Evolutionary conservation across 2,888 invertebrate species (phyloP).

Genomic region (Athetis lepigone): DNA sequence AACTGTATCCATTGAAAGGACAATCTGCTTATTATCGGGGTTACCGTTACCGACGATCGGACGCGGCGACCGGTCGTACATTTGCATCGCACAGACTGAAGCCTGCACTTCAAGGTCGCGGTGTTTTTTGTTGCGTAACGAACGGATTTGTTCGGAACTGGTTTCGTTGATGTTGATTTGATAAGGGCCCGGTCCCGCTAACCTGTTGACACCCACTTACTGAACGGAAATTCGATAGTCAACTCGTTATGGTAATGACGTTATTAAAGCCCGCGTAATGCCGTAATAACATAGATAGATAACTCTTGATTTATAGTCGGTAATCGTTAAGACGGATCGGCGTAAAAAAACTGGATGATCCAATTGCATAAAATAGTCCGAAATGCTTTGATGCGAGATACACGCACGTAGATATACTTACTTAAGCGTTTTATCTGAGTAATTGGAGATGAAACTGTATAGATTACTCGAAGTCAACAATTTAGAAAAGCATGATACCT

Average conservation of each 20-base stretch:
- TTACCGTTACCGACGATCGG: constrained; percentile 61
- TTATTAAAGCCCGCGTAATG: constrained; percentile 33
- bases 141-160: constrained; percentile 47
- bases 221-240: constrained; percentile 31
- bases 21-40: constrained; percentile 67
- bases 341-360: constrained; percentile 34
- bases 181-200: constrained; percentile 44
- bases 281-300: constrained; percentile 24
- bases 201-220: constrained; percentile 39
- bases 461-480: constrained; percentile 27
- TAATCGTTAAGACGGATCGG: constrained; percentile 17
- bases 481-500: constrained; percentile 16
- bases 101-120: constrained; percentile 62
- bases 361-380: constrained; percentile 41
- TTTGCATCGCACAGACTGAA: constrained; percentile 54
- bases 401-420: constrained; percentile 33
- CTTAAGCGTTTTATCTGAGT: constrained; percentile 29
- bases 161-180: constrained; percentile 43
- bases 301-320: constrained; percentile 25
- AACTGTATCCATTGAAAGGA: constrained; percentile 58
- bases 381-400: constrained; percentile 33
- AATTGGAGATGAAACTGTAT: constrained; percentile 44
- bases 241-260: constrained; percentile 46
- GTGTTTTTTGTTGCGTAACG: constrained; percentile 55
- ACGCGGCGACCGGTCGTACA: constrained; percentile 45